These are phyloP conservation scores for Melipona bicolor DNA, from an alignment of 2,888 invertebrate species.

Conservation along the genomic window DNA sequence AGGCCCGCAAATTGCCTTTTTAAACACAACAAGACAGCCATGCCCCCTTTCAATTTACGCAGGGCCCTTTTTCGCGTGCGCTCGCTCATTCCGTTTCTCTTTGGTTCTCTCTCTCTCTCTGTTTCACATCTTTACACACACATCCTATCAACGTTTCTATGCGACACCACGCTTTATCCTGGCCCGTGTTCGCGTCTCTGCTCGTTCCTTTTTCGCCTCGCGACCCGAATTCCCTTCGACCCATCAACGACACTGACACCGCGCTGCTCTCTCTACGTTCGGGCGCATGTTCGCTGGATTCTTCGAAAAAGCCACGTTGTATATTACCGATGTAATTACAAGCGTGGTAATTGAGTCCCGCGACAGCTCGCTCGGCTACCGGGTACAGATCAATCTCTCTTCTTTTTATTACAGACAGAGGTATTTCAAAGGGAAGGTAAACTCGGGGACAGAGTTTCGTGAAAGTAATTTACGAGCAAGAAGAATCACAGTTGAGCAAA, in stretches of 20 bases:
- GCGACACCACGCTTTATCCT: slow-evolving; percentile 23
- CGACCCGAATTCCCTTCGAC: slow-evolving; percentile 14
- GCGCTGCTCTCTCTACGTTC: slow-evolving; percentile 27
- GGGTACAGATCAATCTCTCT: background rate
- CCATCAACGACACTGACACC: slow-evolving; percentile 7
- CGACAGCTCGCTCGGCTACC: slow-evolving; percentile 52
- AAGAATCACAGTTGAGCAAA: background rate
- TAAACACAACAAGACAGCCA: slow-evolving; percentile 82
- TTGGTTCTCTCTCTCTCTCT: slow-evolving; percentile 4
- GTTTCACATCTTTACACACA: background rate
- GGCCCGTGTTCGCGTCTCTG: background rate
- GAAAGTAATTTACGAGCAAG: background rate
- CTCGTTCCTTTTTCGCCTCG: background rate
- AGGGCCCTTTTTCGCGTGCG: slow-evolving; percentile 77
- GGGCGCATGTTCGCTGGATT: slow-evolving; percentile 42
- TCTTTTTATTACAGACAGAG: no score
- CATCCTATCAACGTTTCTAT: slow-evolving; percentile 3
- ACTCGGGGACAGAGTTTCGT: slow-evolving; percentile 4
- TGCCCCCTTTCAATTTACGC: slow-evolving; percentile 83
- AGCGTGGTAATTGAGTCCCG: slow-evolving; percentile 51
- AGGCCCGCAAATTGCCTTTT: slow-evolving; percentile 83
- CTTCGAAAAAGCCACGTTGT: slow-evolving; percentile 45
- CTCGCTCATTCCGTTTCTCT: slow-evolving; percentile 74
- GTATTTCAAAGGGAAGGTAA: slow-evolving; percentile 5
- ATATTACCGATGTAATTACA: slow-evolving; percentile 63